A percentile compares a stretch with the other conserved stretches of the same genome.
These are phyloP conservation scores for Bimastos eiseni DNA, from an alignment of 2,888 invertebrate genomes.

Conservation along the genomic window DNA sequence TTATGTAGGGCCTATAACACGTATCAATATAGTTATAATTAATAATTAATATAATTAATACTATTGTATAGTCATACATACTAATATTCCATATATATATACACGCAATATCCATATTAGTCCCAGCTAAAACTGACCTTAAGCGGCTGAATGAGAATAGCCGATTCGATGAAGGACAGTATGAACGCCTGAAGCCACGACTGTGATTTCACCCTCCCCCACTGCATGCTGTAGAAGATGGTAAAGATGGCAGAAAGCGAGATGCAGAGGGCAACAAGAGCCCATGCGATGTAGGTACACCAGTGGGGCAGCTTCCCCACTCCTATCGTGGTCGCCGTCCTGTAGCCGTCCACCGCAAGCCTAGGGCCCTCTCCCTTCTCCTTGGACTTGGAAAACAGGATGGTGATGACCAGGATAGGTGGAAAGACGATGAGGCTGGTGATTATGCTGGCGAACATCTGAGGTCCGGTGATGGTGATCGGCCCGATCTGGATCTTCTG, in stretches of 20 bases:
- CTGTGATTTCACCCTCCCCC: conserved; percentile 62
- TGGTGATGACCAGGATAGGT: conserved; percentile 44
- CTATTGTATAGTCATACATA: no score
- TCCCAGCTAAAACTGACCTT: no score
- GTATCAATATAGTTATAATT: no score
- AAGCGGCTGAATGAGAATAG: conserved; percentile 51
- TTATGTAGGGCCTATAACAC: no score
- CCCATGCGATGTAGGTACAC: conserved; percentile 40
- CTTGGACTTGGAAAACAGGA: conserved; percentile 41
- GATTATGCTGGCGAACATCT: conserved; percentile 47
- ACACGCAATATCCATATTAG: no score
- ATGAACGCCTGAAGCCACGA: conserved; percentile 60
- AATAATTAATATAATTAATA: no score
- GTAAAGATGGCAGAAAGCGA: conserved; percentile 59
- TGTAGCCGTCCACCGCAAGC: neutral
- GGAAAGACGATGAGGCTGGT: conserved; percentile 47
- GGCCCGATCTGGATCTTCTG: conserved; percentile 38
- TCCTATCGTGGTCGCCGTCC: conserved; percentile 1
- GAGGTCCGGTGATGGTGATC: conserved; percentile 41
- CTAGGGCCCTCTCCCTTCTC: neutral
- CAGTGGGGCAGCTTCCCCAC: conserved; percentile 36
- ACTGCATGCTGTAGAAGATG: conserved; percentile 62
- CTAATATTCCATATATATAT: no score
- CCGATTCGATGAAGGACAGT: conserved; percentile 51
- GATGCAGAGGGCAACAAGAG: conserved; percentile 46